phyloP scores from a whole-genome alignment of 92 coral and sea anemone species.

The Galaxea fascicularis region DNA sequence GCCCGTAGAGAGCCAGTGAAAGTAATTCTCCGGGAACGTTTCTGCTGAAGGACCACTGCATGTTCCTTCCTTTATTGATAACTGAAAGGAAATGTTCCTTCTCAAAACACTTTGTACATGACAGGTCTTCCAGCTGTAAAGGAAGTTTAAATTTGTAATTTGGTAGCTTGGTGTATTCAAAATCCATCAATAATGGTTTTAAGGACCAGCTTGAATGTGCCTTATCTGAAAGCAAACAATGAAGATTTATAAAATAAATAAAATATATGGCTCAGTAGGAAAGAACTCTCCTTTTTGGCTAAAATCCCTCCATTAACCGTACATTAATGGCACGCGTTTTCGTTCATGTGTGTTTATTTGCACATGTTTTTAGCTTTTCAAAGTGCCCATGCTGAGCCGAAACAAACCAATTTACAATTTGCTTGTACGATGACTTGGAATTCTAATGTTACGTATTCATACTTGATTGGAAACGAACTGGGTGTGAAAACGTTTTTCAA shows the following conservation, averaged over 20 bases:
- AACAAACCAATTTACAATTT: too few relatives aligned
- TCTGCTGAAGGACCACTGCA: neutral
- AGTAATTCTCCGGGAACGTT: neutral
- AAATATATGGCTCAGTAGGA: too few relatives aligned
- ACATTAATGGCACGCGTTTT: too few relatives aligned
- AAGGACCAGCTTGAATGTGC: neutral
- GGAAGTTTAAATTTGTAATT: neutral
- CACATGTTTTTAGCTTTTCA: too few relatives aligned
- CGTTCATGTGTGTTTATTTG: too few relatives aligned
- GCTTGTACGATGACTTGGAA: too few relatives aligned
- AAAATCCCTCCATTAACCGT: too few relatives aligned
- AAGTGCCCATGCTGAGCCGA: too few relatives aligned
- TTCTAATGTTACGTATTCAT: too few relatives aligned
- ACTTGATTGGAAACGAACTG: too few relatives aligned
- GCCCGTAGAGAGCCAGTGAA: neutral
- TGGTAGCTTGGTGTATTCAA: neutral
- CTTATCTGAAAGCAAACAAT: constrained; percentile 8
- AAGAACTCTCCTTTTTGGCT: neutral
- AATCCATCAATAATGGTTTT: neutral
- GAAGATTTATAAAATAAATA: too few relatives aligned
- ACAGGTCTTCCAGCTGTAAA: neutral
- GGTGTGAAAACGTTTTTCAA: too few relatives aligned
- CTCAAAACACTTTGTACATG: neutral
- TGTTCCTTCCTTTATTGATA: neutral
- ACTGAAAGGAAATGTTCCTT: neutral